Evolutionary conservation across 2,888 invertebrate genomes (phyloP).

Genomic region (Drosophila greeni): DNA sequence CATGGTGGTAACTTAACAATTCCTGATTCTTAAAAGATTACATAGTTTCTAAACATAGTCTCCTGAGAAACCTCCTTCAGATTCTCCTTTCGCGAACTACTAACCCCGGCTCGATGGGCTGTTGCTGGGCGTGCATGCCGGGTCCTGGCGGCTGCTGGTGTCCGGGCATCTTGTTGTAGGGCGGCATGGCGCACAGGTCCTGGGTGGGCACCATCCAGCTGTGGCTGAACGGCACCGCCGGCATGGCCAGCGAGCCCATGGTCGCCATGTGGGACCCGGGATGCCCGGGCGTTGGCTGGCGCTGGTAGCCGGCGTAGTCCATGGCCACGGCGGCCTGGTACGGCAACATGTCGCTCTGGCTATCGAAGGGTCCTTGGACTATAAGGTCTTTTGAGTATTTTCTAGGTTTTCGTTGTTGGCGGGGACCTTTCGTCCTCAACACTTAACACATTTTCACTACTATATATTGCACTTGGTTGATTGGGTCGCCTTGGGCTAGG

Average conservation of each 20-base stretch:
- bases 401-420: constrained; percentile 1
- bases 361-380: neutral
- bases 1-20: neutral
- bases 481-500: constrained; percentile 16
- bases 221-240: constrained; percentile 88
- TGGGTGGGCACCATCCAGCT: constrained; percentile 96
- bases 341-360: constrained; percentile 84
- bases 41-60: neutral
- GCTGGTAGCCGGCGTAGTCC: constrained; percentile 87
- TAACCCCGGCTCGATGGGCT: constrained; percentile 88
- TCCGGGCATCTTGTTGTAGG: constrained; percentile 85
- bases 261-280: constrained; percentile 77
- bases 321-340: constrained; percentile 92
- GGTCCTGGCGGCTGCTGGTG: constrained; percentile 74
- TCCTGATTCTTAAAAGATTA: too few relatives aligned
- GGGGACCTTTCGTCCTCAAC: constrained; percentile 2
- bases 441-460: constrained; percentile 34
- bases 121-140: constrained; percentile 77
- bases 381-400: neutral
- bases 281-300: constrained; percentile 80
- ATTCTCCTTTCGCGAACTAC: neutral
- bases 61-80: neutral
- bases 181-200: constrained; percentile 94
- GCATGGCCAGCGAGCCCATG: constrained; percentile 81
- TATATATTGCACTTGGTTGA: constrained; percentile 33